These are phyloP conservation scores for Notodonta ziczac DNA, from an alignment of 2,888 invertebrate genomes.

Conservation along the genomic window DNA sequence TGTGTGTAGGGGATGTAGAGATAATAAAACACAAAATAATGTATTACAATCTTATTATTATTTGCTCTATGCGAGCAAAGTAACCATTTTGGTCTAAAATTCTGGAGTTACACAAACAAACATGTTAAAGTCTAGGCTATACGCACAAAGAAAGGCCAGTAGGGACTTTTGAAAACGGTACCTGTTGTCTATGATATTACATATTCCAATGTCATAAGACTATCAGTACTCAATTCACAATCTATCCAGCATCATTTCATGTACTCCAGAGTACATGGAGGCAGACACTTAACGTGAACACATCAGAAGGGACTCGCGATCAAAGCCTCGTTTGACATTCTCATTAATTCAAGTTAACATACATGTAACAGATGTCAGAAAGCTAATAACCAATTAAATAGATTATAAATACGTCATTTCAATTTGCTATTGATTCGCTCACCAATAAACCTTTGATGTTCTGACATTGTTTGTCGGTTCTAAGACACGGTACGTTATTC, in stretches of 20 bases:
- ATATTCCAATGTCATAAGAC: not conserved
- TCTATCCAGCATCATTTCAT: slow-evolving; percentile 24
- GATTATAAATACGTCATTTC: slow-evolving; percentile 77
- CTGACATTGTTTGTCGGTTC: slow-evolving; percentile 71
- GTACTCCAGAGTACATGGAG: slow-evolving; percentile 13
- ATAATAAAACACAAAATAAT: too few relatives aligned
- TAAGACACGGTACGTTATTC: slow-evolving; percentile 53
- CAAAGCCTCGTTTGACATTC: slow-evolving; percentile 68
- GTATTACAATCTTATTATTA: too few relatives aligned
- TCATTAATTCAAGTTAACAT: slow-evolving; percentile 70
- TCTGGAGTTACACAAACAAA: too few relatives aligned
- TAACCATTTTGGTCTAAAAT: too few relatives aligned
- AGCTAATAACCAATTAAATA: slow-evolving; percentile 81
- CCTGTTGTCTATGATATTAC: too few relatives aligned
- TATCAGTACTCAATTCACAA: not conserved
- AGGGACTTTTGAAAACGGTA: not conserved
- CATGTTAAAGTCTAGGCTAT: too few relatives aligned
- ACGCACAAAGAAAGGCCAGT: not conserved
- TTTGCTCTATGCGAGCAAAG: too few relatives aligned
- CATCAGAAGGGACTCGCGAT: slow-evolving; percentile 42
- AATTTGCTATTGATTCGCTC: slow-evolving; percentile 68
- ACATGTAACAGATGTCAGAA: slow-evolving; percentile 63
- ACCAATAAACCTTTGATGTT: slow-evolving; percentile 72
- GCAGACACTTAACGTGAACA: slow-evolving; percentile 39
- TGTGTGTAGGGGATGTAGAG: too few relatives aligned